Percentiles rank a stretch among this genome's conserved stretches.
Evolutionary conservation across 2,888 invertebrate genomes (phyloP).

Genomic region (Yponomeuta malinellus): DNA sequence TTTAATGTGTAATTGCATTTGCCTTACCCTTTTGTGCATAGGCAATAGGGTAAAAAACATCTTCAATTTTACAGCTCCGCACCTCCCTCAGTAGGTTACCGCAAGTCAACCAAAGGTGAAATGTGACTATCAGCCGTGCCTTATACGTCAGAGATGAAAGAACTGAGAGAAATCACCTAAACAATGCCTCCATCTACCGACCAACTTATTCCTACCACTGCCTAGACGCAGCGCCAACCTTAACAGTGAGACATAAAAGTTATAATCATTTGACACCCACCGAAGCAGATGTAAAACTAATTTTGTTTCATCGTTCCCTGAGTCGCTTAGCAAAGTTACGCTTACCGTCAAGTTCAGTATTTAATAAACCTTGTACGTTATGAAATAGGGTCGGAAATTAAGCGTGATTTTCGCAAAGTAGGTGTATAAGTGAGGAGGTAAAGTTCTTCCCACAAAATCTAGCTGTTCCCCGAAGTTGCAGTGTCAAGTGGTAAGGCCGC

Average conservation of each 20-base stretch:
- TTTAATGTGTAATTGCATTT: no score
- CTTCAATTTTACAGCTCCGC: neutral
- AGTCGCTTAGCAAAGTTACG: neutral
- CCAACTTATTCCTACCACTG: neutral
- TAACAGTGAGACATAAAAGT: neutral
- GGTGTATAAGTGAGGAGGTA: neutral
- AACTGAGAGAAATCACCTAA: conserved; percentile 48
- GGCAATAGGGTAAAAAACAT: no score
- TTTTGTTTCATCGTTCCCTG: neutral
- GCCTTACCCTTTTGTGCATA: no score
- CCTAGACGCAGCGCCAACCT: neutral
- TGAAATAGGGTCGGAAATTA: neutral
- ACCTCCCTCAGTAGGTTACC: neutral
- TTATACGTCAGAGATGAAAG: conserved; percentile 12
- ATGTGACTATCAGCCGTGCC: conserved; percentile 2
- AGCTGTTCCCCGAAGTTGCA: conserved; percentile 7
- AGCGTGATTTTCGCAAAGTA: neutral
- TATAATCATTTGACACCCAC: neutral
- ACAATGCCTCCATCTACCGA: conserved; percentile 36
- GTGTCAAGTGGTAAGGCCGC: conserved; percentile 7
- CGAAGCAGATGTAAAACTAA: neutral
- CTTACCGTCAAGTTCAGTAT: neutral
- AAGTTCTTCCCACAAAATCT: conserved; percentile 10
- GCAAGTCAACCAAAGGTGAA: conserved; percentile 10
- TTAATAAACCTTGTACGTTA: neutral